Percentiles rank a stretch among this genome's conserved stretches.
phyloP scores from a whole-genome alignment of 2,113 vertebrate species.

The Ia io region DNA sequence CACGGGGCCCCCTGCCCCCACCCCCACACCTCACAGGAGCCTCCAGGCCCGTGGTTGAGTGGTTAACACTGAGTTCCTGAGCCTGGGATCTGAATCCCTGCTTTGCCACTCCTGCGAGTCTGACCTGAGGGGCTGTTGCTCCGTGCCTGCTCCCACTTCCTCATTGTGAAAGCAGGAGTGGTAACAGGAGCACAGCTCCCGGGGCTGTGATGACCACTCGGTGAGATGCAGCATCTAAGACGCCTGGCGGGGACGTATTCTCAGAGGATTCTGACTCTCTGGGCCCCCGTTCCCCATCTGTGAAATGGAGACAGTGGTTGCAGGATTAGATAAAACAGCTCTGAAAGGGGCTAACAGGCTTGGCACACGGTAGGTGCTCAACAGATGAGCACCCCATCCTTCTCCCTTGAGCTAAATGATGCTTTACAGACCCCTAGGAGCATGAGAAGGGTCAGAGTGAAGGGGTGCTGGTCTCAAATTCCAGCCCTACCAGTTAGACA shows the following conservation, averaged over 20 bases:
- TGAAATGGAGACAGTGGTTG: not conserved
- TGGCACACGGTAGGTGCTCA: not conserved
- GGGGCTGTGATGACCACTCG: not conserved
- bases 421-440: not conserved
- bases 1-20: too few species aligned
- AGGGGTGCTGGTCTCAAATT: too few species aligned
- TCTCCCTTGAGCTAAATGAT: too few species aligned
- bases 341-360: not conserved
- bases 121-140: not conserved
- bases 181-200: too few species aligned
- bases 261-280: not conserved
- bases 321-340: not conserved
- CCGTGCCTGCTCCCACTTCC: not conserved
- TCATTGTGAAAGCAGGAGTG: not conserved
- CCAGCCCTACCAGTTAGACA: not conserved
- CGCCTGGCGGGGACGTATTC: fast-evolving
- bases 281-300: not conserved
- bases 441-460: not conserved
- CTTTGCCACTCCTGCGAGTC: not conserved
- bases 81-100: not conserved
- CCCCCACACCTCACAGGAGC: too few species aligned
- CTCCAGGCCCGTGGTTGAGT: fast-evolving
- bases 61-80: fast-evolving
- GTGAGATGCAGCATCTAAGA: fast-evolving
- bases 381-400: not conserved